Conservation (phyloP, 2,888 invertebrate species). For the Diarsia rubi region DNA sequence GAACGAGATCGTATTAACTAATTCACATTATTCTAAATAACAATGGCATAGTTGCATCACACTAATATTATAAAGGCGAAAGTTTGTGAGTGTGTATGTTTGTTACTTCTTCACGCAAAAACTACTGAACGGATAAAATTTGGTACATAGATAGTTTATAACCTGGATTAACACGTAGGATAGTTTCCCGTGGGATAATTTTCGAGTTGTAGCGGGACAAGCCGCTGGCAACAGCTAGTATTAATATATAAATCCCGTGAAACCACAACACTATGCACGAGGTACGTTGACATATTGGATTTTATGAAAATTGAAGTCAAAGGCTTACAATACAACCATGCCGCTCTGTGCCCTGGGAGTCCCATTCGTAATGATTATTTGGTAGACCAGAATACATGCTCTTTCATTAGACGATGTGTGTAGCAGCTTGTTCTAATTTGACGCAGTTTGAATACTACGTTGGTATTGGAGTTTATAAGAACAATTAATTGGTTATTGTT, state of each 20-base stretch:
- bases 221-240: too few relatives aligned
- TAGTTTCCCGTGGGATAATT: too few relatives aligned
- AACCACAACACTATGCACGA: slow-evolving; percentile 52
- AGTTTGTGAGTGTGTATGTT: too few relatives aligned
- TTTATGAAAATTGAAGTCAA: slow-evolving; percentile 67
- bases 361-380: slow-evolving; percentile 52
- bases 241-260: slow-evolving; percentile 5
- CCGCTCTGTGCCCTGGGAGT: slow-evolving; percentile 46
- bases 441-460: slow-evolving; percentile 7
- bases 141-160: too few relatives aligned
- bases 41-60: too few relatives aligned
- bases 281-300: slow-evolving; percentile 71
- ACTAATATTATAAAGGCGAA: too few relatives aligned
- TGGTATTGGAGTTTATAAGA: slow-evolving; percentile 12
- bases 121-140: too few relatives aligned
- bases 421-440: slow-evolving; percentile 21
- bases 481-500: slow-evolving; percentile 13
- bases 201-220: too few relatives aligned
- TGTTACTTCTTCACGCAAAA: too few relatives aligned
- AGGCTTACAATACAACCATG: slow-evolving; percentile 42
- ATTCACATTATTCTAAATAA: not conserved
- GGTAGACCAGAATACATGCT: slow-evolving; percentile 34
- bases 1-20: not conserved
- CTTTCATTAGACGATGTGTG: slow-evolving; percentile 34
- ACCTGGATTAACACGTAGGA: too few relatives aligned